Percentiles rank a stretch among this genome's conserved stretches.
Conservation (phyloP, 2,797 vertebrate genomes). For the Pantherophis alleghaniensis region DNA sequence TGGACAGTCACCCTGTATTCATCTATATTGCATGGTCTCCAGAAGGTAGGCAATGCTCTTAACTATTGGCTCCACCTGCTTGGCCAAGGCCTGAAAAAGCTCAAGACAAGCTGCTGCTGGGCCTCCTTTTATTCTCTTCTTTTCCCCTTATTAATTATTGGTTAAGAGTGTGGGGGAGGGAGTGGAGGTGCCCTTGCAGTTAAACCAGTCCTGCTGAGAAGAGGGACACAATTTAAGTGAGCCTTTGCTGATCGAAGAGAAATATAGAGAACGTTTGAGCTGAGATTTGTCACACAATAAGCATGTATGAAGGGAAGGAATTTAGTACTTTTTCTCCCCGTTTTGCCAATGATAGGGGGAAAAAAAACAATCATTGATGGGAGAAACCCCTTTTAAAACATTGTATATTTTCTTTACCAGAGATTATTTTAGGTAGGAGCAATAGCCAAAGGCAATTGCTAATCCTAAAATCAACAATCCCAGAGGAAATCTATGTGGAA, state of each 20-base stretch:
- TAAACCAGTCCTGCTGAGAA: neutral
- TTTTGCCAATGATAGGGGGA: neutral
- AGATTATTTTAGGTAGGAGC: neutral
- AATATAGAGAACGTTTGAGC: neutral
- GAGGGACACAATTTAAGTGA: neutral
- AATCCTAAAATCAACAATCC: accelerated
- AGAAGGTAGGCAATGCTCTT: accelerated
- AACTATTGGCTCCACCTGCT: neutral
- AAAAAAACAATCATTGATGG: neutral
- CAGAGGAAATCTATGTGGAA: neutral
- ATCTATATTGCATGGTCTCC: conserved; percentile 31
- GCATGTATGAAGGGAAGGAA: neutral
- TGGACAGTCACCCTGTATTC: conserved; percentile 29
- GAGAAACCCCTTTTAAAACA: accelerated
- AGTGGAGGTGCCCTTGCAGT: neutral
- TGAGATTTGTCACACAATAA: neutral
- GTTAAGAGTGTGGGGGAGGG: neutral
- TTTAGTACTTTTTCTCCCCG: neutral
- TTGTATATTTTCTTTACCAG: neutral
- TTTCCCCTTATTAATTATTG: conserved; percentile 8
- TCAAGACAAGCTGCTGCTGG: conserved; percentile 23
- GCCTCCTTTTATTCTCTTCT: neutral
- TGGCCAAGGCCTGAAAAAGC: neutral
- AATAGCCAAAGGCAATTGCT: neutral
- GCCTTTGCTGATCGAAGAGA: accelerated